Base-by-base conservation (phyloP, 2,888 invertebrate species). In the Agonopterix alstromeriana region DNA sequence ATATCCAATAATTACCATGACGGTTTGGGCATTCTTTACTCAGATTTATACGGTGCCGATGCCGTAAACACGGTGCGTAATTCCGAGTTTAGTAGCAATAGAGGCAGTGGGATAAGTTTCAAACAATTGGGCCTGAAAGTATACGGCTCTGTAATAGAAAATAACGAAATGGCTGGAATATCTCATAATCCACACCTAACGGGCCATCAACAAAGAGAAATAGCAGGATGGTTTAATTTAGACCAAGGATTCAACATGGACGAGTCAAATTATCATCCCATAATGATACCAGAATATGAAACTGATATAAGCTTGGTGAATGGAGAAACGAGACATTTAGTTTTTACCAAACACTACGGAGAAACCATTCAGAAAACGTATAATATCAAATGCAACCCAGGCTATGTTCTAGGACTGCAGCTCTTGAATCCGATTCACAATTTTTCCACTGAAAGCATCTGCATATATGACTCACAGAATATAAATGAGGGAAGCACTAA, bases 1-100 rank as follows among this genome's bases (percentile, higher is more conserved):
- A 90, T 99, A 11, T 89, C 92, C 0, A 93, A 97, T 67, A 98
- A 98, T 73, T 93, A 95, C 47, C 95, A 97, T 63, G 97, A 98
- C 70, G 99, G 99, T 0, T 88, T 99, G 35, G 98, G 98, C 35
- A 92, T 99, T 41, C 87, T 98, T 52, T 98, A 98, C 80, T 97
- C 98, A 0, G 98, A 99, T 80, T 93, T 98, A 51, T 97, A 95
- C 74, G 95, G 96, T 17, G 93, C 94, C 2, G 95, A 95, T 70
- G 92, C 94, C 0, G 91, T 95, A 3, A 96, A 96, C 61, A 93
- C 93, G 27, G 93, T 97, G 0, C 93, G 94, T 61, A 95, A 96
- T 73, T 96, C 95, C 0, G 95, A 96, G 67, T 95, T 97, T 69
- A 93, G 92, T 1, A 91, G 93, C 47, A 98, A 98, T 70, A 91